Evolutionary conservation across 2,888 invertebrate genomes (phyloP), one percentile per base, ranked within the genome.

Genomic region (Nymphalis polychloros): DNA sequence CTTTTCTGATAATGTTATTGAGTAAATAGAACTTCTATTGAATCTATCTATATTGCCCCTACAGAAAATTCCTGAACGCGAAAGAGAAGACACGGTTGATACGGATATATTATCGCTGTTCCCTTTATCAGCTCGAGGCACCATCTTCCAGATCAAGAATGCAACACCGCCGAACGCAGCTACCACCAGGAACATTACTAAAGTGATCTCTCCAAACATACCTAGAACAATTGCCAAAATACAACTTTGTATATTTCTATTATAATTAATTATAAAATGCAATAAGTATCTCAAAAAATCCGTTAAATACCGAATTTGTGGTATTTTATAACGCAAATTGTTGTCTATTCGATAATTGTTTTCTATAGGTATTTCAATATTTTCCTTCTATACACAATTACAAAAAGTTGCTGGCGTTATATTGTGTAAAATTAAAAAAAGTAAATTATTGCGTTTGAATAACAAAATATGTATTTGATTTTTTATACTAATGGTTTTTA

Each of bases 171-270:
- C 93, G 69, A 94, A 91, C 31, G 93, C 94, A 20, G 94, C 93
- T n/a, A 94, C 91, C 64, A 94, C 93, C 67, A 94, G 79, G 79
- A 94, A 93, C 80, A 94, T 93, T 47, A 94, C 93, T 52, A 94
- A 73, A 5, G 90, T 85, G 55, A 93, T 86, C 79, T 93, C 92
- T 20, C 92, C 91, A 69, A 88, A 87, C 78, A 87, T 86, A 79
- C 88, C 93, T 93, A 86, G 20, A 90, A 89, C 17, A 63, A 41
- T 10, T 41, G 10, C 41, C 41, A 41, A 41, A 13, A 41, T 13
- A 31, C 27, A 41, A 13, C 41, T 41, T 41, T 10, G 10, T 41
- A 41, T 41, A 13, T 41, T 10, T 52, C 1, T 52, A 23, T 27
- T 52, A 23, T 52, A 23, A 23, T 3, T 16, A 23, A 13, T 23